Evolutionary conservation across 2,888 invertebrate genomes (phyloP).

Genomic region (Drosophila dives): DNA sequence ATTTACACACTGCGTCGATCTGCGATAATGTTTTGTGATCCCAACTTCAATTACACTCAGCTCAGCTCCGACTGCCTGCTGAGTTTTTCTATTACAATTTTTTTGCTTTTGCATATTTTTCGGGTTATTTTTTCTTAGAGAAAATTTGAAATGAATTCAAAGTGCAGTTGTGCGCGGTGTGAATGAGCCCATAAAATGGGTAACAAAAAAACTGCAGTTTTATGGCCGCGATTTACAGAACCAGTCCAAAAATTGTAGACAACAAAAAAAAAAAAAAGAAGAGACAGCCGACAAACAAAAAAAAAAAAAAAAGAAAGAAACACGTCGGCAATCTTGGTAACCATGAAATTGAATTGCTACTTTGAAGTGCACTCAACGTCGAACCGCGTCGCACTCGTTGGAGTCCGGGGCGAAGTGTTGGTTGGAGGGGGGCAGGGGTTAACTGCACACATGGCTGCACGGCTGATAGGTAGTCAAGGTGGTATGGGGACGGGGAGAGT

Average conservation of each 20-base stretch:
- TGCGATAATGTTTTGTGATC: constrained; percentile 49
- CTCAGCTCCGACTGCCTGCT: neutral
- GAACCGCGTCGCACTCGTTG: constrained; percentile 29
- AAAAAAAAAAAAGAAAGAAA: constrained; percentile 15
- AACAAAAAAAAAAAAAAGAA: neutral
- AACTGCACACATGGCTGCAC: constrained; percentile 77
- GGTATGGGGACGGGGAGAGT: neutral
- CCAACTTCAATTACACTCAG: neutral
- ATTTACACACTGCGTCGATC: constrained; percentile 58
- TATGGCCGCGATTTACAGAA: constrained; percentile 71
- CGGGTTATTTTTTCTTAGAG: neutral
- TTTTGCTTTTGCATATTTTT: constrained; percentile 4
- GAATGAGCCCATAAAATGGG: constrained; percentile 46
- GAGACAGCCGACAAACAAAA: constrained; percentile 1
- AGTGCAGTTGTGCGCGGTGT: constrained; percentile 50
- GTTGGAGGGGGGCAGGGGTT: constrained; percentile 50
- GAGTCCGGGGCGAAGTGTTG: neutral
- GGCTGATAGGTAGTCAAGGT: constrained; percentile 63
- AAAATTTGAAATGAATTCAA: constrained; percentile 41
- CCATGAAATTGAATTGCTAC: constrained; percentile 82
- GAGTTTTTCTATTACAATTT: neutral
- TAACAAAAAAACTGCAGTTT: constrained; percentile 52
- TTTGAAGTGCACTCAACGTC: constrained; percentile 81
- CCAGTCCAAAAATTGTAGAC: constrained; percentile 12
- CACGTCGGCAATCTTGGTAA: constrained; percentile 57